phyloP scores from a whole-genome alignment of 1,140 invertebrate species.

The Drosophila simulans region DNA sequence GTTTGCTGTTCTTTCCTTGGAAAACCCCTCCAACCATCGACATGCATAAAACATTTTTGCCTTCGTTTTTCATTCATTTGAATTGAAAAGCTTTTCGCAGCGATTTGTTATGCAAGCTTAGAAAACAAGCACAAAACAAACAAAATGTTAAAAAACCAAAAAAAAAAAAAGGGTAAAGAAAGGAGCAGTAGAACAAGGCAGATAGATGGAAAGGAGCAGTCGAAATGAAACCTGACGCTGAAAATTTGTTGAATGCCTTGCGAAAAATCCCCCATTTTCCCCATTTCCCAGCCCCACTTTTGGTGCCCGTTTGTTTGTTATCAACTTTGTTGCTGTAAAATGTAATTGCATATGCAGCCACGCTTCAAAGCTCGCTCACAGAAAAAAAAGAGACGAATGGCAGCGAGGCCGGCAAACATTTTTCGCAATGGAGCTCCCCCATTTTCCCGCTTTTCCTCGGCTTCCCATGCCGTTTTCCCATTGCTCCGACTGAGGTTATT shows the following conservation, averaged over 20 bases:
- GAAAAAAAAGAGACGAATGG: slow-evolving; percentile 30
- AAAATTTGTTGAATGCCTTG: slow-evolving; percentile 76
- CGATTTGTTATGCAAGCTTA: slow-evolving; percentile 82
- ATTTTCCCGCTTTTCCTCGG: slow-evolving; percentile 4
- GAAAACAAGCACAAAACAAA: slow-evolving; percentile 69
- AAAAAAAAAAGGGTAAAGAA: slow-evolving; percentile 26
- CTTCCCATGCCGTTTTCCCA: slow-evolving; percentile 21
- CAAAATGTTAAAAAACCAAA: slow-evolving; percentile 42
- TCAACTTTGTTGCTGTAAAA: slow-evolving; percentile 79
- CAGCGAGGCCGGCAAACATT: slow-evolving; percentile 53
- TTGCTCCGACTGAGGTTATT: slow-evolving; percentile 44
- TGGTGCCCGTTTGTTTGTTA: slow-evolving; percentile 64
- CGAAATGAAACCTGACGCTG: slow-evolving; percentile 73
- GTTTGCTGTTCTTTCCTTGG: slow-evolving; percentile 43
- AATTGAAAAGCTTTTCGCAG: slow-evolving; percentile 80
- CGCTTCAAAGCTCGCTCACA: slow-evolving; percentile 69
- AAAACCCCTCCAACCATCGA: slow-evolving; percentile 22
- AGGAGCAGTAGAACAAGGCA: slow-evolving; percentile 15
- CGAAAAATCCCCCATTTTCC: slow-evolving; percentile 18
- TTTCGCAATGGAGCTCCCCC: slow-evolving; percentile 34
- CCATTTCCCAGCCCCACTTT: slow-evolving; percentile 8
- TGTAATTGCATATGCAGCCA: slow-evolving; percentile 81
- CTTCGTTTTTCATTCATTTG: slow-evolving; percentile 75
- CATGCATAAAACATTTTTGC: slow-evolving; percentile 76
- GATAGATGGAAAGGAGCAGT: slow-evolving; percentile 25